Evolutionary conservation across 2,113 vertebrate genomes (phyloP), one percentile per base, ranked within the genome.

Genomic region (Bostrychus sinensis): DNA sequence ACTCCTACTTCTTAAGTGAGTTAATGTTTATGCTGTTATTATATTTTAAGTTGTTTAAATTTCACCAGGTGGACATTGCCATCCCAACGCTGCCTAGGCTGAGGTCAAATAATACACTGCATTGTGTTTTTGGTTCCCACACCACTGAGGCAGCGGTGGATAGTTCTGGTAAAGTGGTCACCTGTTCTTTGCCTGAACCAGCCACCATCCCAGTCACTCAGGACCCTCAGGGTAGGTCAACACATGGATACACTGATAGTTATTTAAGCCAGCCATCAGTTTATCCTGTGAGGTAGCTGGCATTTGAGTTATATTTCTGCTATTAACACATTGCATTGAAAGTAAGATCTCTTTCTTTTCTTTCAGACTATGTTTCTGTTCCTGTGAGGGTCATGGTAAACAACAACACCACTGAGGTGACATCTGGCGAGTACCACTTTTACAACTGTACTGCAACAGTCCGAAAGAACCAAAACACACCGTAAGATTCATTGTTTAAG

Each of bases 371-470:
- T 19, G 94, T 97, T 77, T 91, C 91, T 0, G 92, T 98, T 70
- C 78, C 80, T 5, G 84, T 98, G 43, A 83, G 66, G 42, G 80
- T 99, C 22, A 66, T 83, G 17, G 82, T 77, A 5, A 81, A 84
- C 0, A 19, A 72, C 0, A 12, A 3, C 0, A 80, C 95, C 43
- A n/a, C n/a, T n/a, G 89, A 91, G 73, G 92, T 99, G 82, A 92
- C 94, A 0, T 91, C 92, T 0, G 90, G 93, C 61, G 82, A 81
- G 55, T 99, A 95, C 60, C 91, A 91, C 50, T 98, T 99, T 86
- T 99, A 98, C 59, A 94, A 96, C 89, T 99, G 96, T 80, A 88
- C 88, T 5, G 92, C 94, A 1, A 94, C 96, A 3, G 92, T 93
- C 84, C 91, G 91, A 83, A 92, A 93, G 57, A 80, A 87, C 32